Percentiles rank a stretch among this genome's conserved stretches.
Conservation (phyloP, 2,888 invertebrate genomes). For the Coleophora flavipennella region DNA sequence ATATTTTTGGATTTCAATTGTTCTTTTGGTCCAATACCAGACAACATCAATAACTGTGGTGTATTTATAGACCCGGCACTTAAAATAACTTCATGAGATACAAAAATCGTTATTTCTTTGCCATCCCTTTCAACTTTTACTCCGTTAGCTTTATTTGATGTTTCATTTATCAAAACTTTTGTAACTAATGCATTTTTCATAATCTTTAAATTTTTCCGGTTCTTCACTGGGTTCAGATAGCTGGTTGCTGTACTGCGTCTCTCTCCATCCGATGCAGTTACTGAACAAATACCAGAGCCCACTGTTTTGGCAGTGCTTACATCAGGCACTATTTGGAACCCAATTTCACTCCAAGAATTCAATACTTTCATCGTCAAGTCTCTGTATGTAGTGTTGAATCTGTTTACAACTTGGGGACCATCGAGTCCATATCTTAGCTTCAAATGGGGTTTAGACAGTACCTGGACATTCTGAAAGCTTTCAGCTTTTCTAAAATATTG, state of each 20-base stretch:
- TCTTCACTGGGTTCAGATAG: slow-evolving; percentile 40
- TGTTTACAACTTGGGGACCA: slow-evolving; percentile 7
- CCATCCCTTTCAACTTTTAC: too few species aligned
- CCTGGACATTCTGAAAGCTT: slow-evolving; percentile 4
- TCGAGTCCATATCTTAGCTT: slow-evolving; percentile 5
- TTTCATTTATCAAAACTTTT: too few species aligned
- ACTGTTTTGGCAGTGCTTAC: slow-evolving; percentile 41
- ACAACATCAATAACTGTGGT: too few species aligned
- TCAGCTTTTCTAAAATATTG: slow-evolving; percentile 8
- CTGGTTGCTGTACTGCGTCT: slow-evolving; percentile 59
- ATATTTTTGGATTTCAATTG: too few species aligned
- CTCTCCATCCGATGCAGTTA: slow-evolving; percentile 49
- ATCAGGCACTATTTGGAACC: slow-evolving; percentile 37
- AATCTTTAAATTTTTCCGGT: slow-evolving; percentile 38
- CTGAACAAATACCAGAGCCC: slow-evolving; percentile 53
- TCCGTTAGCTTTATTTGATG: too few species aligned
- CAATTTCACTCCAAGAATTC: slow-evolving; percentile 46
- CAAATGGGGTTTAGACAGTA: not conserved
- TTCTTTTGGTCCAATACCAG: too few species aligned
- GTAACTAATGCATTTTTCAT: slow-evolving; percentile 59
- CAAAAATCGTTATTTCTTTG: too few species aligned
- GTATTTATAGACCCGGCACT: too few species aligned
- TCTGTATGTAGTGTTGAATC: slow-evolving; percentile 4
- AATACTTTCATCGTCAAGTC: slow-evolving; percentile 22
- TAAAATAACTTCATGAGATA: too few species aligned